A percentile compares a stretch with the other conserved stretches of the same genome.
Evolutionary conservation across 1,140 invertebrate genomes (phyloP).

Genomic region (Glossosoma conforme): DNA sequence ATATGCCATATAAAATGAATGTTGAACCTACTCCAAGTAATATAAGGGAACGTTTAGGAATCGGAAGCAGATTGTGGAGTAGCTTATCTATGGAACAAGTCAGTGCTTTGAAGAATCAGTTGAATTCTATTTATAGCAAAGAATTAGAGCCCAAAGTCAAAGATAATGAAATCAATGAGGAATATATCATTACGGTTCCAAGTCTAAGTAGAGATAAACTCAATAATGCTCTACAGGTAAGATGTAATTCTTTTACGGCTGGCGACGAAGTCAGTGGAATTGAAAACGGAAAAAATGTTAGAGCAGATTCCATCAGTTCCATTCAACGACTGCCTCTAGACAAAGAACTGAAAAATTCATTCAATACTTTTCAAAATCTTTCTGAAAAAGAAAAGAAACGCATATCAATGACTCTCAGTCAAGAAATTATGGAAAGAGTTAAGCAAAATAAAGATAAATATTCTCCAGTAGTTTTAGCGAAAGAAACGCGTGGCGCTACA

Average conservation of each 20-base stretch:
- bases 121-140: conserved; percentile 77
- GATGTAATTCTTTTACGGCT: conserved; percentile 59
- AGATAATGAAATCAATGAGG: conserved; percentile 39
- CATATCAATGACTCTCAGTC: conserved; percentile 65
- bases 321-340: conserved; percentile 42
- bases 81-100: conserved; percentile 82
- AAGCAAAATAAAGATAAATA: conserved; percentile 46
- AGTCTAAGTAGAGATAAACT: conserved; percentile 38
- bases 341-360: conserved; percentile 48
- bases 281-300: conserved; percentile 39
- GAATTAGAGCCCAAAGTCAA: conserved; percentile 44
- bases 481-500: conserved; percentile 61
- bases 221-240: conserved; percentile 56
- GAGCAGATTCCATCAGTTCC: conserved; percentile 54
- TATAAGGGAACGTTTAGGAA: conserved; percentile 50
- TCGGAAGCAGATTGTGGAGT: conserved; percentile 74
- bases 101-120: conserved; percentile 71
- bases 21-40: conserved; percentile 19
- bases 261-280: conserved; percentile 33
- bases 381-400: conserved; percentile 68
- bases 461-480: conserved; percentile 49
- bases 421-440: conserved; percentile 64
- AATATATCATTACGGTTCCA: conserved; percentile 60
- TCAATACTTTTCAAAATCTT: conserved; percentile 48
- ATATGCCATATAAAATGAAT: conserved; percentile 35